phyloP scores from a whole-genome alignment of 2,113 vertebrate species.

The Erpornis zantholeuca region DNA sequence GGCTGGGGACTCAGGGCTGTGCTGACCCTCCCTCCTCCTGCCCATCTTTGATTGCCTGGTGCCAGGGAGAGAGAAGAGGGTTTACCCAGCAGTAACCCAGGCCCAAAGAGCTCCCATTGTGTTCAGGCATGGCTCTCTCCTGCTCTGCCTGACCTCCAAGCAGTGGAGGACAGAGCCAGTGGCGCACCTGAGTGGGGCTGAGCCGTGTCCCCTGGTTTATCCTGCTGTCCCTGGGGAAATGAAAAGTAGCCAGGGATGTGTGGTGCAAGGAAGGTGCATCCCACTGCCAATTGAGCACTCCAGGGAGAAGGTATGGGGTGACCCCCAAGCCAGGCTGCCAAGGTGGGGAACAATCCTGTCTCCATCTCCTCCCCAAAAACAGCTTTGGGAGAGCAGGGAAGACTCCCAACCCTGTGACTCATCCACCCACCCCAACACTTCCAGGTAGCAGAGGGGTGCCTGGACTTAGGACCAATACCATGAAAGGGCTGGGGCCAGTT shows the following conservation, averaged over 20 bases:
- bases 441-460: neutral
- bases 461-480: neutral
- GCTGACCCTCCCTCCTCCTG: neutral
- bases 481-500: neutral
- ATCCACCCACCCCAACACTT: neutral
- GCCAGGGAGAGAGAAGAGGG: fast-evolving
- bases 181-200: neutral
- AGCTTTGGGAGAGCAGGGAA: neutral
- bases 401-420: too few species aligned
- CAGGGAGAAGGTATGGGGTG: neutral
- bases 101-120: neutral
- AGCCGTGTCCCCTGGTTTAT: neutral
- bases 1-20: neutral
- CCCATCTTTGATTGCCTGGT: neutral
- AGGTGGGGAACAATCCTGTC: neutral
- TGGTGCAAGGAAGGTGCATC: neutral
- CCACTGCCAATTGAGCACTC: fast-evolving
- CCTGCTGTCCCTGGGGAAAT: neutral
- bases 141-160: neutral
- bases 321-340: neutral
- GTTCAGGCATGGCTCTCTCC: neutral
- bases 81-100: neutral
- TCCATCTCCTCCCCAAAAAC: neutral
- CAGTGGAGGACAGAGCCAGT: fast-evolving
- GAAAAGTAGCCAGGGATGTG: neutral